Conservation (phyloP, 2,797 vertebrate species). For the Emydoidea blandingii region DNA sequence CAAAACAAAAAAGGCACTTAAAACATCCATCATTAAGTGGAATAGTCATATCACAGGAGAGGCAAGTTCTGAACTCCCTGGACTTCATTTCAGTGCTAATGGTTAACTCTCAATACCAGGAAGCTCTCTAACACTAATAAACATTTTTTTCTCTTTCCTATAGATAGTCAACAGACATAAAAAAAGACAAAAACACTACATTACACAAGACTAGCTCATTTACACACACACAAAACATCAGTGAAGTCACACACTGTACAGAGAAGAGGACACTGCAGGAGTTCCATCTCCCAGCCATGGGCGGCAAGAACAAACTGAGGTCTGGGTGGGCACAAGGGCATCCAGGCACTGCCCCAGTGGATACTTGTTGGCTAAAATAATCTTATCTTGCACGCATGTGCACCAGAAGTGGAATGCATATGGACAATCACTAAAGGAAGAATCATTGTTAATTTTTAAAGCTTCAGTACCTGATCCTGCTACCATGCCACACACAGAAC, state of each 20-base stretch:
- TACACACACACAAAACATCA: not conserved
- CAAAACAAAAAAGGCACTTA: no score
- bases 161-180: not conserved
- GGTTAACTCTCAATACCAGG: not conserved
- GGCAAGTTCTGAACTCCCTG: not conserved
- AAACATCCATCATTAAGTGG: no score
- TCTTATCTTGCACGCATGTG: not conserved
- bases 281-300: not conserved
- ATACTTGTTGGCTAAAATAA: not conserved
- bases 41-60: not conserved
- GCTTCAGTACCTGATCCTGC: not conserved
- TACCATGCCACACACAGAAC: not conserved
- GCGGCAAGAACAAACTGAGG: not conserved
- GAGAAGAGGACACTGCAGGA: not conserved
- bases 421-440: not conserved
- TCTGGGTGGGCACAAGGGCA: not conserved
- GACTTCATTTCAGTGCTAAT: not conserved
- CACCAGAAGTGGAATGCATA: not conserved
- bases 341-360: not conserved
- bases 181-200: accelerated
- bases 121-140: not conserved
- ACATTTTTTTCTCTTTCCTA: not conserved
- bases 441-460: not conserved
- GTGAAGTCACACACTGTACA: not conserved
- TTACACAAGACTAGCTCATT: not conserved